Base-by-base conservation (phyloP, 1,140 invertebrate genomes). In the Drosophila orena region DNA sequence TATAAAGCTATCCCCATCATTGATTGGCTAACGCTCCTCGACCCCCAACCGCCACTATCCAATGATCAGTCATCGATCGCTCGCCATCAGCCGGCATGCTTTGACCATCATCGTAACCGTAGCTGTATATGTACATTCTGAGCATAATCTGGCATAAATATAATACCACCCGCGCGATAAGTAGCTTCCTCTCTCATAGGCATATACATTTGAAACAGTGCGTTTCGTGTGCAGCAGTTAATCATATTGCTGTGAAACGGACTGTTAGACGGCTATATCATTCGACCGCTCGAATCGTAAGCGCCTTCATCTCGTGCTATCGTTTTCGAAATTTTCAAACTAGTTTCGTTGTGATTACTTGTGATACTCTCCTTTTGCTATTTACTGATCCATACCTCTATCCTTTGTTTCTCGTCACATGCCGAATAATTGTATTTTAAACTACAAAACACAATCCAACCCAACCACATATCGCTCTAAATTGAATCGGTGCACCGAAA, bases 361-460 rank as follows among this genome's bases (percentile, higher is more conserved):
- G 52, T 44, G 52, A 30, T 34, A n/a, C 43, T 24, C 38, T 74
- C 30, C 43, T 43, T 38, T 56, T 49, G 37, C 70, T 57, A 53
- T 49, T 78, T 85, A 86, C 81, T 86, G 81, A 86, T 53, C 64
- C 78, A 77, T 66, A 75, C 76, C 73, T 86, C 73, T 89, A 57
- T 77, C 78, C 79, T 76, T 88, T 79, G 54, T 81, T 75, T 74
- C 54, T 57, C 71, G 58, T 40, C 44, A 65, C 81, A 77, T 80
- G 80, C 77, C 40, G 72, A 75, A 74, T 52, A 56, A 37, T 20
- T 53, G 53, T 56, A 50, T 37, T 42, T 46, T 15, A 49, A 72
- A 71, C 62, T 38, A 70, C 62, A 69, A 71, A 70, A 72, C 66
- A 59, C 44, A 58, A 38, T 34, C 22, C 53, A 34, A 57, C 12